Evolutionary conservation across 1,140 invertebrate genomes (phyloP).

Genomic region (Conus ventricosus): DNA sequence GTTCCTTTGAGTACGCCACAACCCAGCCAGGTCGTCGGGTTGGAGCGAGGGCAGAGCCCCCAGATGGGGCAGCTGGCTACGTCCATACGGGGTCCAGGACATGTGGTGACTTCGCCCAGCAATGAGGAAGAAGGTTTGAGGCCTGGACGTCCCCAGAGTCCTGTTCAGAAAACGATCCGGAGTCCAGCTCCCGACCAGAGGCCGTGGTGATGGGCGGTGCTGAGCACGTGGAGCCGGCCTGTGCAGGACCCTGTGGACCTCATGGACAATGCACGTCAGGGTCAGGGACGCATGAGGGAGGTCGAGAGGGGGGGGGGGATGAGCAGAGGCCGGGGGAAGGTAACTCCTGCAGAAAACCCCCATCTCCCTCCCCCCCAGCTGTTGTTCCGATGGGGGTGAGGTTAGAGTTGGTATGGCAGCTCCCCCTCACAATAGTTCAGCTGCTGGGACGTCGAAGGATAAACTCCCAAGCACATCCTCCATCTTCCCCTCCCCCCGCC

Average conservation of each 20-base stretch:
- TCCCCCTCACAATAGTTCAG: too few relatives aligned
- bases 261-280: neutral
- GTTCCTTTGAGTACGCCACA: constrained; percentile 11
- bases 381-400: neutral
- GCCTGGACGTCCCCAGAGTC: too few relatives aligned
- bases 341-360: neutral
- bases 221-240: too few relatives aligned
- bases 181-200: too few relatives aligned
- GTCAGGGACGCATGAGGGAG: neutral
- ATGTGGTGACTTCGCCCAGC: neutral
- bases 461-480: neutral
- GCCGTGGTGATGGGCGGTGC: too few relatives aligned
- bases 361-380: neutral
- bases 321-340: neutral
- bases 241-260: too few relatives aligned
- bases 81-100: neutral
- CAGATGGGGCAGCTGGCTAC: neutral
- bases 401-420: too few relatives aligned
- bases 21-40: constrained; percentile 18
- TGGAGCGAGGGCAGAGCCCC: neutral
- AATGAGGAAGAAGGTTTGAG: neutral
- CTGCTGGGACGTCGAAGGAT: too few relatives aligned
- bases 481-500: neutral
- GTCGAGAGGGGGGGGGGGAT: neutral
- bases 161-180: too few relatives aligned